phyloP scores from a whole-genome alignment of 1,140 invertebrate genomes.

The Microplitis demolitor region DNA sequence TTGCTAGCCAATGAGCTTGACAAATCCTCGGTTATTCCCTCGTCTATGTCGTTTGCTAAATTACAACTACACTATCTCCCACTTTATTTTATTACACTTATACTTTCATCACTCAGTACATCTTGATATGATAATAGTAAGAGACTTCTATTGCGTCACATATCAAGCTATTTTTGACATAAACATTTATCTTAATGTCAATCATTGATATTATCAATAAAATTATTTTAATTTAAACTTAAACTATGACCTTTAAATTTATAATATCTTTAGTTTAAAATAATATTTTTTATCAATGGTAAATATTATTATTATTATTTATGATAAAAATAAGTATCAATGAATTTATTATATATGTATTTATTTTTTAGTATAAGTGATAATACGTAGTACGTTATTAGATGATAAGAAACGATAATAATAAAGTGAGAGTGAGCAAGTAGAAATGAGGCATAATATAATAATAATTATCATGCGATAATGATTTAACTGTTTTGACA shows the following conservation, averaged over 20 bases:
- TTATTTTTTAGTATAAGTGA: background rate
- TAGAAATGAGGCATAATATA: background rate
- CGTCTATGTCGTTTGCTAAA: background rate
- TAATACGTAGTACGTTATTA: background rate
- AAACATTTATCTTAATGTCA: no score
- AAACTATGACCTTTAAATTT: no score
- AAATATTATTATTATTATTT: no score
- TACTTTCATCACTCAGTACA: background rate
- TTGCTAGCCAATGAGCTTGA: background rate
- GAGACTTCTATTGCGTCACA: no score
- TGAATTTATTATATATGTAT: background rate
- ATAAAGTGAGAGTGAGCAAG: background rate
- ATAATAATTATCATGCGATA: background rate
- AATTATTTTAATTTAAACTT: no score
- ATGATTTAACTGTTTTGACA: background rate
- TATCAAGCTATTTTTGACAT: no score
- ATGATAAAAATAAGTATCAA: background rate
- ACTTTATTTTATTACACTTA: no score
- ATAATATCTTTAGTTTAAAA: no score
- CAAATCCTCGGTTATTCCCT: slow-evolving; percentile 18
- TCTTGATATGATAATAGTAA: no score
- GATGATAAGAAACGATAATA: background rate
- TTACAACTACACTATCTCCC: background rate
- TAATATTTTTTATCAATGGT: no score
- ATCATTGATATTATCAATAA: no score